phyloP scores from a whole-genome alignment of 2,113 vertebrate species.

The Coryphaenoides rupestris region DNA sequence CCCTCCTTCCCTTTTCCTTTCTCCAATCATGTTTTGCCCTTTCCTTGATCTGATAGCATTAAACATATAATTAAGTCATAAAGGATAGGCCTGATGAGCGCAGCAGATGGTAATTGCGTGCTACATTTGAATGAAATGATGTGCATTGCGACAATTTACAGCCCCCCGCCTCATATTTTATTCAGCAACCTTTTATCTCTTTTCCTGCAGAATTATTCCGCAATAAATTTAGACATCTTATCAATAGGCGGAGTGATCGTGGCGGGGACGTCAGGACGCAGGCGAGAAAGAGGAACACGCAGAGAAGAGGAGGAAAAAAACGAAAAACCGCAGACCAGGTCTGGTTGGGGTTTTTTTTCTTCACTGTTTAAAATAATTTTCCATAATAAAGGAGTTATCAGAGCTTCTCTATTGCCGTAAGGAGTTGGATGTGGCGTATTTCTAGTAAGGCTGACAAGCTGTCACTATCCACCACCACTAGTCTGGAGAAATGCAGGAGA shows the following conservation, averaged over 20 bases:
- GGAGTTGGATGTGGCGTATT: constrained; percentile 53
- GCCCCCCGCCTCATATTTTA: constrained; percentile 99
- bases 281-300: constrained; percentile 70
- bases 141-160: constrained; percentile 99
- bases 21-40: constrained; percentile 99
- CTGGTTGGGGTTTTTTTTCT: constrained; percentile 57
- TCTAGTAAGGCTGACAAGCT: constrained; percentile 65
- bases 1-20: constrained; percentile 70
- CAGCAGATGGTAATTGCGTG: constrained; percentile 99
- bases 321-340: constrained; percentile 84
- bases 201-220: constrained; percentile 99
- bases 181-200: constrained; percentile 99
- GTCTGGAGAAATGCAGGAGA: constrained; percentile 46
- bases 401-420: constrained; percentile 69
- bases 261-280: constrained; percentile 77
- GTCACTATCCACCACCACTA: constrained; percentile 52
- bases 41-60: constrained; percentile 99
- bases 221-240: constrained; percentile 99
- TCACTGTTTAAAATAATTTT: constrained; percentile 91
- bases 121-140: constrained; percentile 99
- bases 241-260: constrained; percentile 98
- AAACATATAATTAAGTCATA: constrained; percentile 99
- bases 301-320: constrained; percentile 72
- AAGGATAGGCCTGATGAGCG: constrained; percentile 99
- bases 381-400: constrained; percentile 93